These are phyloP conservation scores for Perca schrenkii DNA, from an alignment of 2,113 vertebrate genomes.

Conservation along the genomic window DNA sequence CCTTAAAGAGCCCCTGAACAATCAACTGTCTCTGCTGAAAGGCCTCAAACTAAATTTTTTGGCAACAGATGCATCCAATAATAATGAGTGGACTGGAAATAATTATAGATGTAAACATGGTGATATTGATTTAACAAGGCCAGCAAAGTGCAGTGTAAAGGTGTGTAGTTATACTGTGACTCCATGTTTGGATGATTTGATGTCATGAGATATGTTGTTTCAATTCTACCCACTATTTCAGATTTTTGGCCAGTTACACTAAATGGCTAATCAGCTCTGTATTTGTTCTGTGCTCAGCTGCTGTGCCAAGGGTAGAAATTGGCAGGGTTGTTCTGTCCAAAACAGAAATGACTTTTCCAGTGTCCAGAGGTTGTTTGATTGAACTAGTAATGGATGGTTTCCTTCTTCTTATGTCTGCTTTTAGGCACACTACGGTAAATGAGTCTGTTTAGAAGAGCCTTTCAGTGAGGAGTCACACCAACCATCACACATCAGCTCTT, in stretches of 20 bases:
- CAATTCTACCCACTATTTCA: constrained; percentile 11
- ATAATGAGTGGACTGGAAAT: constrained; percentile 7
- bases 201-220: constrained; percentile 4
- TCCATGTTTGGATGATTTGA: neutral
- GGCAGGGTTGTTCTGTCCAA: neutral
- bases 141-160: neutral
- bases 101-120: constrained; percentile 10
- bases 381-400: constrained; percentile 2
- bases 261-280: constrained; percentile 7
- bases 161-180: constrained; percentile 1
- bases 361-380: constrained; percentile 10
- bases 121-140: neutral
- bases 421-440: neutral
- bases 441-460: constrained; percentile 21
- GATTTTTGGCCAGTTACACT: neutral
- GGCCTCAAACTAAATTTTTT: constrained; percentile 17
- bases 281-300: constrained; percentile 18
- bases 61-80: constrained; percentile 1
- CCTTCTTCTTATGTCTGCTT: neutral
- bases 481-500: constrained; percentile 1
- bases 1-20: constrained; percentile 47
- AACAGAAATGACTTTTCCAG: constrained; percentile 1
- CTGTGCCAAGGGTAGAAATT: neutral
- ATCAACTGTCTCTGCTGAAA: constrained; percentile 40
- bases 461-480: constrained; percentile 13